Base-by-base conservation (phyloP, 2,113 vertebrate species). In the Xiphophorus maculatus region DNA sequence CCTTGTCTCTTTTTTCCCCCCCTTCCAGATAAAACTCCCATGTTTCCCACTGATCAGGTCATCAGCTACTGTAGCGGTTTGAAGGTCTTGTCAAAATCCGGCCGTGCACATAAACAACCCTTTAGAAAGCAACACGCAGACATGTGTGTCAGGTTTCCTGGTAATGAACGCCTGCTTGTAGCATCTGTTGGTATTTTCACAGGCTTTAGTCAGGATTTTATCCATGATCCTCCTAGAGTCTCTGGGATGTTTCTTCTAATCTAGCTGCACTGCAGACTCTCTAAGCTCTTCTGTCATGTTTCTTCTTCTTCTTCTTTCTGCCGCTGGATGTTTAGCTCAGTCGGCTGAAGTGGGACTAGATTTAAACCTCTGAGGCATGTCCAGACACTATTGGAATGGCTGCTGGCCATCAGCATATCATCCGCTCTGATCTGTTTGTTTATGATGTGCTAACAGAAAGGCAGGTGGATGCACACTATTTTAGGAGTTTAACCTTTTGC, bases 391-490 rank as follows among this genome's bases (percentile, higher is more conserved):
- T 32, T 66, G 60, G 37, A 71, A 37, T 35, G 17, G 54, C 71
- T 69, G 15, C 3, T 61, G 27, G 17, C 68, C 66, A 11, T 71
- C 70, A 73, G 12, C 74, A 30, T 64, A 30, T 73, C 66, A 54
- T 30, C 66, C 14, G 44, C 44, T 48, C 28, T 5, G 27, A 73
- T 68, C 33, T 58, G 28, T 81, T 80, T 83, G 69, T 63, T 92
- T 90, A 89, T 76, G 69, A 84, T 29, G 82, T 84, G 74, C 44
- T 69, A 80, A 88, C 66, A 77, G 74, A 74, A 69, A 75, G 32
- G 65, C 78, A 68, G 84, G 62, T 79, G 73, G 66, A 67, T 14
- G 5, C 4, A 9, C 1, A 2, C 84, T 89, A 84, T 84, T 84
- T 51, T 88, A 74, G 88, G 89, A 74, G 77, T 65, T 19, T 32